These are phyloP conservation scores for Capreolus pygargus DNA, from an alignment of 2,113 vertebrate species.

Conservation along the genomic window DNA sequence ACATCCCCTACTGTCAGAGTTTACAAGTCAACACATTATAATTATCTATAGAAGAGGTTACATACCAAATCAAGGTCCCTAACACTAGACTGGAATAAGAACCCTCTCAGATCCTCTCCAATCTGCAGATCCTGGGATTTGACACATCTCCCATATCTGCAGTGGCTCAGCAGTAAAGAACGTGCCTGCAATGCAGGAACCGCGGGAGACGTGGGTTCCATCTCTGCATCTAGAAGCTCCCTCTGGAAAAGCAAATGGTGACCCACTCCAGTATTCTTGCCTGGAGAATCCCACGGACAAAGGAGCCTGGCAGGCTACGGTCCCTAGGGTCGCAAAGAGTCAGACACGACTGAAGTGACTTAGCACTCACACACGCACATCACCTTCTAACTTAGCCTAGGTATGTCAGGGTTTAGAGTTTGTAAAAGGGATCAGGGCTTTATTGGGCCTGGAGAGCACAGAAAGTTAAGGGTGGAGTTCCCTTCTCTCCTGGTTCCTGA, in stretches of 20 bases:
- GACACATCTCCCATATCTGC: not conserved
- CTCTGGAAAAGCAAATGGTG: not conserved
- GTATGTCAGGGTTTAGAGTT: not conserved
- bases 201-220: rapidly evolving
- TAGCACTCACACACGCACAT: rapidly evolving
- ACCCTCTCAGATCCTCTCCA: not conserved
- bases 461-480: rapidly evolving
- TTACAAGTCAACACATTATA: not conserved
- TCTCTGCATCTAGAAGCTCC: not conserved
- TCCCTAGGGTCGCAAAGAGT: not conserved
- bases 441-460: not conserved
- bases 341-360: rapidly evolving
- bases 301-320: not conserved
- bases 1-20: rapidly evolving
- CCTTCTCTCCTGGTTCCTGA: not conserved
- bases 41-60: rapidly evolving
- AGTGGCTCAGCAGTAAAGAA: not conserved
- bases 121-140: not conserved
- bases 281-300: not conserved
- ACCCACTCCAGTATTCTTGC: not conserved
- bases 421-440: not conserved
- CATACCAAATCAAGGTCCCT: not conserved
- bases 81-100: rapidly evolving
- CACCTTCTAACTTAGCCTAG: not conserved
- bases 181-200: rapidly evolving